These are phyloP conservation scores for Papilio helenus DNA, from an alignment of 1,140 invertebrate genomes.

Conservation along the genomic window DNA sequence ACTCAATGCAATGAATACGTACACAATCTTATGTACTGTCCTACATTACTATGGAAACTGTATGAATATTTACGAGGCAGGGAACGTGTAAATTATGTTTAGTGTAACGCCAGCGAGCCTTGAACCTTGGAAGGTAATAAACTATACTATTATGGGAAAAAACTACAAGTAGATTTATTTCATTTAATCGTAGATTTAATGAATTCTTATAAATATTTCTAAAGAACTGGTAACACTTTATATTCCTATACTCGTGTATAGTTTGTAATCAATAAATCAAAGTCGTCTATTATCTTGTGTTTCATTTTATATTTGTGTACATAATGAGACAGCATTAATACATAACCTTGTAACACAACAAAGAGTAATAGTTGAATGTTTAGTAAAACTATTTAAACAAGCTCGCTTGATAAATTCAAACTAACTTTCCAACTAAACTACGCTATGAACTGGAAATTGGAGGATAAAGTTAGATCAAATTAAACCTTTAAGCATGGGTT, in stretches of 20 bases:
- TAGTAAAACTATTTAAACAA: constrained; percentile 1
- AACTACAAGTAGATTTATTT: background rate
- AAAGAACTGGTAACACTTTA: too few relatives aligned
- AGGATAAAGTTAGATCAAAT: constrained; percentile 18
- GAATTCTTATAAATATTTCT: too few relatives aligned
- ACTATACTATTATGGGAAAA: background rate
- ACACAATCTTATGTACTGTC: background rate
- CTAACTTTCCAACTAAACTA: constrained; percentile 11
- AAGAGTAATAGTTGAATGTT: background rate
- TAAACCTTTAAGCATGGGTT: background rate
- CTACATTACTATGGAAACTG: background rate
- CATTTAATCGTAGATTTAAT: too few relatives aligned
- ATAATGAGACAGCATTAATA: background rate
- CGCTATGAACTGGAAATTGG: constrained; percentile 14
- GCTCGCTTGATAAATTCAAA: background rate
- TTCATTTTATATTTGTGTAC: too few relatives aligned
- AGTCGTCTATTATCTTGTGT: too few relatives aligned
- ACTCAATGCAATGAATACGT: background rate
- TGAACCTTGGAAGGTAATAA: background rate
- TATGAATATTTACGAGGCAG: background rate
- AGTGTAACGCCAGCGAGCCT: background rate
- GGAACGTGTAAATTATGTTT: constrained; percentile 7
- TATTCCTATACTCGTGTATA: too few relatives aligned
- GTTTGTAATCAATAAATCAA: too few relatives aligned
- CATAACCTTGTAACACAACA: background rate